Conservation (phyloP, 1,140 invertebrate species). For the Neuroterus valhalla region DNA sequence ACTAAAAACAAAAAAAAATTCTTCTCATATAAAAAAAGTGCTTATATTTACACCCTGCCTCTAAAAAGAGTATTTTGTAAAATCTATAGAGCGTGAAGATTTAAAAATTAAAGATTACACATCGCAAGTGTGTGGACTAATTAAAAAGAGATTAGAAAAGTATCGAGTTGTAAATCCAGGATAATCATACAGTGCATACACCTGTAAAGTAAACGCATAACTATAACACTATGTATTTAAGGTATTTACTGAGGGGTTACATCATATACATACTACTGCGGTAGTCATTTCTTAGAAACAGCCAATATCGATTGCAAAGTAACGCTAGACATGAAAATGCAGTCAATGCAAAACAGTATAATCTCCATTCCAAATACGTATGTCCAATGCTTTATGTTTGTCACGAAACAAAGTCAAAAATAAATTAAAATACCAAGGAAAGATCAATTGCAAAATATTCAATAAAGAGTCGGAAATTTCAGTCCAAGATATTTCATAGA, state of each 20-base stretch:
- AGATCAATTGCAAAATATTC: too few relatives aligned
- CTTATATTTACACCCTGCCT: too few relatives aligned
- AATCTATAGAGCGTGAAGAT: too few relatives aligned
- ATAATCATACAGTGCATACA: too few relatives aligned
- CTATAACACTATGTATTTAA: not conserved
- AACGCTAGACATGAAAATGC: slow-evolving; percentile 15
- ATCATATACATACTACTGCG: slow-evolving; percentile 4
- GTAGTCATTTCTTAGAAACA: slow-evolving; percentile 9
- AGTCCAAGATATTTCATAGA: too few relatives aligned
- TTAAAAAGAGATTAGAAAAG: not conserved
- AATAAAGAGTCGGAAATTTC: too few relatives aligned
- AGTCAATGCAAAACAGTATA: not conserved
- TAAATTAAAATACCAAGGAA: too few relatives aligned
- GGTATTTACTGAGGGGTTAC: not conserved
- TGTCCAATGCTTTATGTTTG: not conserved
- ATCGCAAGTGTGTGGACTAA: not conserved
- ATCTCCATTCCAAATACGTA: slow-evolving; percentile 13
- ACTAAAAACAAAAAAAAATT: too few relatives aligned
- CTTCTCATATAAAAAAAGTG: too few relatives aligned
- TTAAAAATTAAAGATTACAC: not conserved
- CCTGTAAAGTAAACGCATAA: not conserved
- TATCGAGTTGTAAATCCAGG: not conserved
- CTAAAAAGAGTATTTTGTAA: too few relatives aligned
- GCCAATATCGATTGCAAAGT: slow-evolving; percentile 24
- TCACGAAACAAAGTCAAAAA: too few relatives aligned